Conservation (phyloP, 2,888 invertebrate species). For the Ophioninae sp. region DNA sequence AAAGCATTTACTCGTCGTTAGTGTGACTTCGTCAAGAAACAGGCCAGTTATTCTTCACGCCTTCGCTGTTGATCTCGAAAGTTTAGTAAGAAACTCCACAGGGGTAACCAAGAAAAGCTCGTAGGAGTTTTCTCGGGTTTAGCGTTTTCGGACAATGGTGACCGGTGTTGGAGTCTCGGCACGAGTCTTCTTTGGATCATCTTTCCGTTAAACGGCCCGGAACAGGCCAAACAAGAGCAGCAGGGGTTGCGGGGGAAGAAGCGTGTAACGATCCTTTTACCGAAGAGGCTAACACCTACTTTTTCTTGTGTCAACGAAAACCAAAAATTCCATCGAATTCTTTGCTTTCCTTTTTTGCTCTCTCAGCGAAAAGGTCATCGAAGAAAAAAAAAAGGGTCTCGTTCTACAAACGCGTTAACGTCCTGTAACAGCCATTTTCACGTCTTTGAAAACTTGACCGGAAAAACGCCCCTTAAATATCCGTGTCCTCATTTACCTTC, state of each 20-base stretch:
- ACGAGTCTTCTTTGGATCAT: slow-evolving; percentile 46
- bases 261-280: slow-evolving; percentile 62
- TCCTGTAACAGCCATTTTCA: slow-evolving; percentile 56
- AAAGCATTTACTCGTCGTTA: no score
- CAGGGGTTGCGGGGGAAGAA: slow-evolving; percentile 63
- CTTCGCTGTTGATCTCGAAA: slow-evolving; percentile 9
- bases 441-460: slow-evolving; percentile 58
- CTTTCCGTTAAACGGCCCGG: slow-evolving; percentile 57
- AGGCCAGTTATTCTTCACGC: slow-evolving; percentile 47
- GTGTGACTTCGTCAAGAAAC: no score
- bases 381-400: slow-evolving; percentile 44
- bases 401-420: slow-evolving; percentile 52
- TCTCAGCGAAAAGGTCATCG: not conserved
- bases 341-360: no score
- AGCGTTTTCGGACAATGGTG: slow-evolving; percentile 55
- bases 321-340: no score
- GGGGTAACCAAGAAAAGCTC: no score
- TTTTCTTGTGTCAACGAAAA: not conserved
- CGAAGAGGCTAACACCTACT: not conserved
- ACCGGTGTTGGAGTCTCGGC: slow-evolving; percentile 53
- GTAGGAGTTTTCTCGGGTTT: slow-evolving; percentile 14
- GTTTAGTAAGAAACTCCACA: not conserved
- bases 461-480: slow-evolving; percentile 50
- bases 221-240: slow-evolving; percentile 65
- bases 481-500: slow-evolving; percentile 27